Evolutionary conservation across 2,113 vertebrate species (phyloP), one percentile per base, ranked within the genome.

Genomic region (Boleophthalmus pectinirostris): DNA sequence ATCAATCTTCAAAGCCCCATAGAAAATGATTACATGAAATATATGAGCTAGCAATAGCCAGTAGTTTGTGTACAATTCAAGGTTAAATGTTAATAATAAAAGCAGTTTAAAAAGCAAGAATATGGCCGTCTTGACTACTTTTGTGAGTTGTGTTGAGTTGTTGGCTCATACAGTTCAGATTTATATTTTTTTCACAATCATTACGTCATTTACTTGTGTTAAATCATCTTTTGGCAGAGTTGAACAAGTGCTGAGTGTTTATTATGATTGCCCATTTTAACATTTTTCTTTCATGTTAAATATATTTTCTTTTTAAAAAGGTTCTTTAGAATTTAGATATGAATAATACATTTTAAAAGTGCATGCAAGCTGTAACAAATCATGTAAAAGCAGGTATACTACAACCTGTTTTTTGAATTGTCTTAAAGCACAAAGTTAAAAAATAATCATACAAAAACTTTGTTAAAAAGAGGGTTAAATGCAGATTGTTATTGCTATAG

Each of bases 391-490:
- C 72, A 15, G 5, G 8, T 73, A 71, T 68, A 58, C 56, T 38
- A 53, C 60, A 33, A 60, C 66, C 61, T 45, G 70, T 60, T 23
- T 61, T 56, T 57, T 24, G 54, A 79, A 78, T 65, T 46, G 51
- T 74, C 57, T 35, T 72, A 58, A 73, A 84, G 78, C 81, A 72
- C 79, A 72, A 64, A 89, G 79, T 82, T 91, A 79, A 85, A 87
- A 90, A 66, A 90, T 92, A 86, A 68, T 82, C 86, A 88, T 88
- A 87, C 43, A 91, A 84, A 86, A 82, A 21, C 56, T 70, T 77
- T 80, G 58, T 77, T 83, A 73, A 83, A 87, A 83, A 83, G 43
- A 84, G 74, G 81, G 80, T 66, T 71, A 85, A 54, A 74, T 79
- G 83, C 79, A 64, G 82, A 85, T 74, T 74, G 73, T 66, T 90